Conservation (phyloP, 1,140 invertebrate species). For the Druon quercuslanigerum region DNA sequence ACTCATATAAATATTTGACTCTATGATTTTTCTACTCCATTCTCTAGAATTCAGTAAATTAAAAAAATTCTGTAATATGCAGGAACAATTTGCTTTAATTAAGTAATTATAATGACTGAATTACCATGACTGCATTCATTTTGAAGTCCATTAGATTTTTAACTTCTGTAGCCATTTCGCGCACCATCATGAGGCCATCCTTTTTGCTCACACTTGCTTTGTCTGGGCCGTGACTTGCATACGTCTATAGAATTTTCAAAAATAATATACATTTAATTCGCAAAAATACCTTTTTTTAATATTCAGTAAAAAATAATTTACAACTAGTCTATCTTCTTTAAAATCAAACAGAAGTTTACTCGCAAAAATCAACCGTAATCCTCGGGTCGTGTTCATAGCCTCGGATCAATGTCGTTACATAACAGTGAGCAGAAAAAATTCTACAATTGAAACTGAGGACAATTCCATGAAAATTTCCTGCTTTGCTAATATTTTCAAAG, state of each 20-base stretch:
- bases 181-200: constrained; percentile 87
- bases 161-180: constrained; percentile 89
- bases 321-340: constrained; percentile 16
- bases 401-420: constrained; percentile 29
- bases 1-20: no score
- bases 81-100: not conserved
- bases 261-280: not conserved
- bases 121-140: constrained; percentile 91
- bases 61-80: not conserved
- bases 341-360: constrained; percentile 2
- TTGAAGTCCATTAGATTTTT: constrained; percentile 95
- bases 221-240: constrained; percentile 6
- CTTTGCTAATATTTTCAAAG: not conserved
- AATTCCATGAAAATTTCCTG: not conserved
- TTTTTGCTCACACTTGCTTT: constrained; percentile 75
- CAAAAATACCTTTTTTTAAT: not conserved
- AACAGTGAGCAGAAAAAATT: constrained; percentile 20
- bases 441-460: not conserved
- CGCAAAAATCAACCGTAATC: constrained; percentile 29
- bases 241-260: not conserved
- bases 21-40: no score
- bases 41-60: not conserved
- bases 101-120: not conserved
- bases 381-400: constrained; percentile 8
- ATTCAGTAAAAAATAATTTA: not conserved